Conservation (phyloP, 2,888 invertebrate genomes). For the Xanthorhoe spadicearia region DNA sequence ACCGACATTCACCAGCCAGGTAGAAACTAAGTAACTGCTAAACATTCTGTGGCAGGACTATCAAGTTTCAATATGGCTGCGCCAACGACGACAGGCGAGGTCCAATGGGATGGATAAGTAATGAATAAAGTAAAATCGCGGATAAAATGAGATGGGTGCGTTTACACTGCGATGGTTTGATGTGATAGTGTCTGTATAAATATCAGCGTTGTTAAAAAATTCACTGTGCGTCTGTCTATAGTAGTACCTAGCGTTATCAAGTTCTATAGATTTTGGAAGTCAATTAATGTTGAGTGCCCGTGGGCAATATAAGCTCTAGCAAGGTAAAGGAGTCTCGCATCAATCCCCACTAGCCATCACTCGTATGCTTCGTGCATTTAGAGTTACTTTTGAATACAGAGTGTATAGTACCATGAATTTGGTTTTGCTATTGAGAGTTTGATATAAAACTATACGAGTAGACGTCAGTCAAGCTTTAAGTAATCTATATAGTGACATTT, state of each 20-base stretch:
- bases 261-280: neutral
- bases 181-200: neutral
- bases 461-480: neutral
- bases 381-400: too few species aligned
- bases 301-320: neutral
- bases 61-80: conserved; percentile 62
- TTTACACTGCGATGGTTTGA: neutral
- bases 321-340: neutral
- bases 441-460: neutral
- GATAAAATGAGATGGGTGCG: neutral
- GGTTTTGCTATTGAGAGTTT: too few species aligned
- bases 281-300: neutral
- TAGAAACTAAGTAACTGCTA: conserved; percentile 32
- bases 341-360: neutral
- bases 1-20: conserved; percentile 37
- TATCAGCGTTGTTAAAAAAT: neutral
- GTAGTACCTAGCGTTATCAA: neutral
- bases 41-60: conserved; percentile 7
- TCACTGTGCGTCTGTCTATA: neutral
- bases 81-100: conserved; percentile 41
- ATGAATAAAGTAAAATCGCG: conserved; percentile 1
- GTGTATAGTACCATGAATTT: too few species aligned
- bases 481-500: neutral
- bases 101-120: conserved; percentile 16
- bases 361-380: neutral